Evolutionary conservation across 2,113 vertebrate genomes (phyloP), one percentile per base, ranked within the genome.

Genomic region (Dasyornis broadbenti): DNA sequence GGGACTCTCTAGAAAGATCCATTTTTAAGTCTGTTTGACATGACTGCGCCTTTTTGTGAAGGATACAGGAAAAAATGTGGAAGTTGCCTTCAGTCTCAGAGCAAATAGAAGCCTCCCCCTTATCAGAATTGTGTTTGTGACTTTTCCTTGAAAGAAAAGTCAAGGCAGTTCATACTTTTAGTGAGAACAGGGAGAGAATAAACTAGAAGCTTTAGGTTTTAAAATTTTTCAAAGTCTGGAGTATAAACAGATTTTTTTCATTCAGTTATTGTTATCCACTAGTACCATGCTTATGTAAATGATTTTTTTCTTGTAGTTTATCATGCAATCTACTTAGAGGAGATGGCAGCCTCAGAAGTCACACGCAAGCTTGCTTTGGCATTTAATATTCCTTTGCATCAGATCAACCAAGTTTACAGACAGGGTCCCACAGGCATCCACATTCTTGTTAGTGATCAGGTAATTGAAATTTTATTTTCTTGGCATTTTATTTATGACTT

Each of bases 341-440:
- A 99, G 93, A 98, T 99, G 98, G 98, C 98, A 82, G 99, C 99
- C 90, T 98, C 98, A 27, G 99, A 99, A 97, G 98, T 99, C 65
- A 98, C 98, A 75, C 98, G 98, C 94, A 99, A 99, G 97, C 99
- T 99, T 92, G 99, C 99, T 24, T 95, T 97, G 88, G 98, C 99
- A 92, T 99, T 99, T 94, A 97, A 98, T 97, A 98, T 99, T 96
- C 98, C 99, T 93, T 97, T 98, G 94, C 98, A 98, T 89, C 98
- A 98, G 82, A 99, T 99, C 96, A 98, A 98, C 97, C 99, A 99
- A 95, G 99, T 99, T 97, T 99, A 99, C 98, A 98, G 98, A 97
- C 99, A 99, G 97, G 99, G 99, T 82, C 99, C 99, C 90, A 99
- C 99, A 79, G 99, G 99, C 60, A 99, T 99, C 83, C 99, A 99